Evolutionary conservation across 2,797 vertebrate genomes (phyloP).

Genomic region (Pipistrellus pygmaeus): DNA sequence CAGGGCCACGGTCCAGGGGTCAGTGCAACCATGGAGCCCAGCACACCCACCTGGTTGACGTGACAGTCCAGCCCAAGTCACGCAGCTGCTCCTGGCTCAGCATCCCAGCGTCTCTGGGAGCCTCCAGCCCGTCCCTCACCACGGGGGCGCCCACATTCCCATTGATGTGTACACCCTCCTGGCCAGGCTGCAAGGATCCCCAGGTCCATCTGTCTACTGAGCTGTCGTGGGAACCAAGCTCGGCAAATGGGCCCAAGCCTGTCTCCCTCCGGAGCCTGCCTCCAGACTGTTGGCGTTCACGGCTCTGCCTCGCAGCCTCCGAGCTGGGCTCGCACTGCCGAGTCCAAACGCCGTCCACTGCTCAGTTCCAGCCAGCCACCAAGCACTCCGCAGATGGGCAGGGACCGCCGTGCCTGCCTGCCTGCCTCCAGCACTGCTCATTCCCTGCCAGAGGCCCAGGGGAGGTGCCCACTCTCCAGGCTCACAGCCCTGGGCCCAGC

Average conservation of each 20-base stretch:
- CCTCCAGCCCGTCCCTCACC: slow-evolving; percentile 20
- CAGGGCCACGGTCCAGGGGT: background rate
- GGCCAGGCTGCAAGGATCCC: slow-evolving; percentile 81
- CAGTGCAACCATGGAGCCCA: background rate
- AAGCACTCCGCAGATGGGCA: slow-evolving; percentile 79
- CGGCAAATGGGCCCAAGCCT: slow-evolving; percentile 79
- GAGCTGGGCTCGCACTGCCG: slow-evolving; percentile 75
- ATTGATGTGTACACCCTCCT: slow-evolving; percentile 74
- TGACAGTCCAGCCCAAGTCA: background rate
- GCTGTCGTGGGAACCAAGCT: slow-evolving; percentile 80
- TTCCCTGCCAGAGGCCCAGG: slow-evolving; percentile 72
- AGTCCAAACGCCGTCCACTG: slow-evolving; percentile 81
- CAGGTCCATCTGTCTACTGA: slow-evolving; percentile 83
- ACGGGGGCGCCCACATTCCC: slow-evolving; percentile 58
- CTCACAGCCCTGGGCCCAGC: background rate
- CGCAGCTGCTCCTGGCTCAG: background rate
- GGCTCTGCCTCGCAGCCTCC: slow-evolving; percentile 81
- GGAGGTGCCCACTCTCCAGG: slow-evolving; percentile 58
- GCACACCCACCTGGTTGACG: background rate
- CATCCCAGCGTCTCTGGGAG: background rate
- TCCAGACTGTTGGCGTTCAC: slow-evolving; percentile 84
- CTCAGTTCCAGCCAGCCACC: slow-evolving; percentile 82
- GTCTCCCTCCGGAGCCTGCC: slow-evolving; percentile 81
- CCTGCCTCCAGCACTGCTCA: slow-evolving; percentile 74
- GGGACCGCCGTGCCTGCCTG: slow-evolving; percentile 75